These are phyloP conservation scores for Cyprinodon brontotheroides DNA, from an alignment of 2,113 vertebrate genomes.

Conservation along the genomic window DNA sequence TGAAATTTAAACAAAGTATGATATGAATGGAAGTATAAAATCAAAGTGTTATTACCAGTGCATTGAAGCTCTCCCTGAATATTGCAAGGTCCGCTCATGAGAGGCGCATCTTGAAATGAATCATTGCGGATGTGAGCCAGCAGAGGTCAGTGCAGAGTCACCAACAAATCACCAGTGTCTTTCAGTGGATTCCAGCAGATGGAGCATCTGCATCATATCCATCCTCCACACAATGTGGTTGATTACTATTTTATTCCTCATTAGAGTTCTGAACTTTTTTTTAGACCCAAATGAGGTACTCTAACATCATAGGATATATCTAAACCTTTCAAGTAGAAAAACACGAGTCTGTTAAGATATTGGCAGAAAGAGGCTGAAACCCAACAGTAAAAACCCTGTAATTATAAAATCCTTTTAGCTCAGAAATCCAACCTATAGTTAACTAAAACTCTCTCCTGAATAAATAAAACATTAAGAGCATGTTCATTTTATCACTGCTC, in stretches of 20 bases:
- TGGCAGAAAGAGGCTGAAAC: conserved; percentile 37
- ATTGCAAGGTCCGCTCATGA: not conserved
- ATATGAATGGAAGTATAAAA: not conserved
- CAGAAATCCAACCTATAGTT: conserved; percentile 22
- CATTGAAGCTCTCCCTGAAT: too few species aligned
- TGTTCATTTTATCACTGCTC: not conserved
- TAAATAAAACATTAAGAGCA: conserved; percentile 10
- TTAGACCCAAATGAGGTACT: conserved; percentile 1
- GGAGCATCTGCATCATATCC: conserved; percentile 12
- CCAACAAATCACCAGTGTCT: not conserved
- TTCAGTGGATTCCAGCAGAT: conserved; percentile 27
- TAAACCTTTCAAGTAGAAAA: conserved; percentile 29
- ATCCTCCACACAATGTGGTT: not conserved
- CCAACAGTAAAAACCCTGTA: conserved; percentile 24
- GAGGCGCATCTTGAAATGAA: not conserved
- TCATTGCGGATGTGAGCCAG: conserved; percentile 7
- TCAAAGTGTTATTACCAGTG: not conserved
- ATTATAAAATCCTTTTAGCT: conserved; percentile 29
- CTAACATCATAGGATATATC: conserved; percentile 30
- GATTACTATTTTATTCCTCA: not conserved
- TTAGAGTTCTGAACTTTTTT: conserved; percentile 3
- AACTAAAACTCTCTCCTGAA: conserved; percentile 16
- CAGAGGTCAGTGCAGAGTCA: conserved; percentile 52
- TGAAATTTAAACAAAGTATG: not conserved
- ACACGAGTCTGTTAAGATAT: conserved; percentile 11